Conservation (phyloP, 2,113 vertebrate genomes). For the Syrmaticus mikado region DNA sequence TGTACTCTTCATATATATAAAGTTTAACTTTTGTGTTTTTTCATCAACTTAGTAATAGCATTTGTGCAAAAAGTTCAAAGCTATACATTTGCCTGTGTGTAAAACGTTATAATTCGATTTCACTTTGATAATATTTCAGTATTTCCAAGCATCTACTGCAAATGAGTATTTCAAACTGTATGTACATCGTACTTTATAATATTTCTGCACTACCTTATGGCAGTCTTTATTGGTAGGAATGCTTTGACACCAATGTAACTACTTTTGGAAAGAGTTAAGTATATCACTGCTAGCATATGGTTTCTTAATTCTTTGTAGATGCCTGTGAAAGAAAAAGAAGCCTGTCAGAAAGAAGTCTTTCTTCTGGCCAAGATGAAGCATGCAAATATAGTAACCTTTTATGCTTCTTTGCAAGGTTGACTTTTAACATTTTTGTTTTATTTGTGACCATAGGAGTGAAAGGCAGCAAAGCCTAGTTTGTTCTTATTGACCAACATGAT, state of each 20-base stretch:
- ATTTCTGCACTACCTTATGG: neutral
- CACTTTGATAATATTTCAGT: neutral
- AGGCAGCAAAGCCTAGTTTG: neutral
- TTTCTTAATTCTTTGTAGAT: slow-evolving; percentile 78
- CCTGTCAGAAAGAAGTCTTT: slow-evolving; percentile 86
- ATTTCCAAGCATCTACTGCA: neutral
- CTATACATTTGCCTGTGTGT: neutral
- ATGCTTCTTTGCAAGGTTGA: slow-evolving; percentile 86
- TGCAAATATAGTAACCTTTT: slow-evolving; percentile 90
- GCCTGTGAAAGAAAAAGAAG: slow-evolving; percentile 84
- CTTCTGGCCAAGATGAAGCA: slow-evolving; percentile 93
- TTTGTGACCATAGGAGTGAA: neutral
- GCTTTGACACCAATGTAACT: neutral
- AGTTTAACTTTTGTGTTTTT: neutral
- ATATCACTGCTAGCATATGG: neutral
- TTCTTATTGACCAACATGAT: neutral
- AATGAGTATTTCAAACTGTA: neutral
- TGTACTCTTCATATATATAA: neutral
- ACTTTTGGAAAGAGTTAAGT: neutral
- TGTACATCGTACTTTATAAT: neutral
- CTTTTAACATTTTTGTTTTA: neutral
- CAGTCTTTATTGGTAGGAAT: neutral
- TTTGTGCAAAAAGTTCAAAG: neutral
- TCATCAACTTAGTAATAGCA: neutral
- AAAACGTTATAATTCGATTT: neutral